Evolutionary conservation across 2,888 invertebrate genomes (phyloP), one percentile per base, ranked within the genome.

Genomic region (Lepidocyrtoides sp.): DNA sequence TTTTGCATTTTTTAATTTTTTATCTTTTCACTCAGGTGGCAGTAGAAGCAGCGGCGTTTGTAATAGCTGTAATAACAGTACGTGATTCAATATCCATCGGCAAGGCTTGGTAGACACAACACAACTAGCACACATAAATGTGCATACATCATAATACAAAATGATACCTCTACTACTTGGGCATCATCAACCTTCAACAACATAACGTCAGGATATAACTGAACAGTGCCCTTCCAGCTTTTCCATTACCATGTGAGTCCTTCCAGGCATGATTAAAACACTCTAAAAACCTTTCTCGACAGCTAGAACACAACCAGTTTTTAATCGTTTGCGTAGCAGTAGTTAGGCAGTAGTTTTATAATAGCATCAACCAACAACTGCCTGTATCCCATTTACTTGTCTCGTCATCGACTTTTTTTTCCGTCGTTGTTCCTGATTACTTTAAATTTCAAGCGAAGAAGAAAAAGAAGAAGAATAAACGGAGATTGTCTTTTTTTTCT

Each of bases 151-250:
- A 57, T 57, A 20, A 3, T 57, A 51, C 14, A 8, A 51, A n/a
- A 41, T 7, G 41, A 7, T 10, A 5, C 4, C 57, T 57, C 8
- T 57, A n/a, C 57, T 57, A 57, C 29, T 26, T 1, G 14, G 2
- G 29, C 63, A 41, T 17, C 72, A 72, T 41, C 72, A 29, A 26
- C 72, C 36, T 85, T 54, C 36, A n/a, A n/a, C n/a, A n/a, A n/a
- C n/a, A n/a, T n/a, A 63, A 17, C 10, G 51, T 17, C 32, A 75
- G 29, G 29, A 77, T 26, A 77, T 79, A 87, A 79, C 79, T 86
- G 86, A 86, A 86, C 57, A 86, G 75, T 87, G 63, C 48, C 79
- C 79, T 87, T 87, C 87, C 87, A 87, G 87, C 87, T 26, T 79
- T 77, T 72, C 85, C 85, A 85, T 85, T 85, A 85, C 8, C 51